A percentile compares a stretch with the other conserved stretches of the same genome.
Conservation (phyloP, 2,888 invertebrate genomes). For the Dinocampus coccinellae region DNA sequence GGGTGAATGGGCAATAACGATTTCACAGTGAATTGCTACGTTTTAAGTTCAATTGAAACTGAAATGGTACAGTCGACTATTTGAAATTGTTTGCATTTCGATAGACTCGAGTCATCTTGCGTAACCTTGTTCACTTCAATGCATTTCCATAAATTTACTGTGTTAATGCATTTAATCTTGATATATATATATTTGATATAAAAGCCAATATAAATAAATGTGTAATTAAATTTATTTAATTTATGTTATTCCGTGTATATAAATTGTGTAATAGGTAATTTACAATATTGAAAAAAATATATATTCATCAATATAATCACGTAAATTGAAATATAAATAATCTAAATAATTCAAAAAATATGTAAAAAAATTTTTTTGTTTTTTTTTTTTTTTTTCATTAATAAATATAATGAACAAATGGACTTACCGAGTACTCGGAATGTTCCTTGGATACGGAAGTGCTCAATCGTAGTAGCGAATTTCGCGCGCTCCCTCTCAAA, state of each 20-base stretch:
- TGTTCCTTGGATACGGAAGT: slow-evolving; percentile 47
- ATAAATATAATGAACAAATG: slow-evolving; percentile 18
- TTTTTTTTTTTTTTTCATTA: too few species aligned
- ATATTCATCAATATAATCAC: too few species aligned
- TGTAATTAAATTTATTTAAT: neutral
- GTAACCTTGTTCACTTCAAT: slow-evolving; percentile 1
- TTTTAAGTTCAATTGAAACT: slow-evolving; percentile 19
- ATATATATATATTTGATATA: neutral
- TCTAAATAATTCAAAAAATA: too few species aligned
- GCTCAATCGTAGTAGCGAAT: slow-evolving; percentile 55
- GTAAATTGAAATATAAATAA: too few species aligned
- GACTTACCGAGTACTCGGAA: slow-evolving; percentile 58
- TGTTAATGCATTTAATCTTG: slow-evolving; percentile 11
- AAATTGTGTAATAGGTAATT: too few species aligned
- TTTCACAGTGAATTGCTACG: slow-evolving; percentile 22
- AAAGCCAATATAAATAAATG: neutral
- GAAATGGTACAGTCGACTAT: slow-evolving; percentile 2
- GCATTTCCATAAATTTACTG: slow-evolving; percentile 1
- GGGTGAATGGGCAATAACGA: slow-evolving; percentile 28
- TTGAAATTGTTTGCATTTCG: slow-evolving; percentile 2
- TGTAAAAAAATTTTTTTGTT: too few species aligned
- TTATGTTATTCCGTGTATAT: slow-evolving; percentile 5
- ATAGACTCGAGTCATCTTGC: neutral
- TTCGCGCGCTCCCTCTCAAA: slow-evolving; percentile 57
- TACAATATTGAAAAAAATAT: too few species aligned